Conservation (phyloP, 2,797 vertebrate species). For the Sitta carolinensis region DNA sequence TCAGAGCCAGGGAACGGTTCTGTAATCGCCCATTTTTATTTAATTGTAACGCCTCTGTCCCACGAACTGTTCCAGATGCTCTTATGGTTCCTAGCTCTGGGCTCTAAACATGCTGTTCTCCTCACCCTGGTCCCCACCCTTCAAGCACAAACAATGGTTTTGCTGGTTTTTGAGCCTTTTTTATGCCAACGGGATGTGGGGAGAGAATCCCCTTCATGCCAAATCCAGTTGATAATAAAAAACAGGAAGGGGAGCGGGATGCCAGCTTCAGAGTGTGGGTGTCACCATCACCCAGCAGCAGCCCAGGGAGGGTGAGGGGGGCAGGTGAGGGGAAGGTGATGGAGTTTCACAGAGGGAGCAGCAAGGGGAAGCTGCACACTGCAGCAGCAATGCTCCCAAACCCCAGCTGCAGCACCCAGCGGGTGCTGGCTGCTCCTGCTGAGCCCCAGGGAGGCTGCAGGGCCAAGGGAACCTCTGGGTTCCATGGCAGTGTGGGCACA, state of each 20-base stretch:
- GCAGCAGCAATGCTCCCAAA: neutral
- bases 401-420: rapidly evolving
- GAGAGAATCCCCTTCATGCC: conserved; percentile 67
- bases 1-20: conserved; percentile 12
- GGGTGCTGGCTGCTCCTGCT: neutral
- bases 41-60: conserved; percentile 39
- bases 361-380: rapidly evolving
- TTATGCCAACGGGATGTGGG: conserved; percentile 67
- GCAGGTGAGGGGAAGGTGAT: neutral
- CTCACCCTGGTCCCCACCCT: conserved; percentile 55
- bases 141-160: conserved; percentile 62
- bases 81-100: conserved; percentile 56
- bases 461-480: rapidly evolving
- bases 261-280: neutral
- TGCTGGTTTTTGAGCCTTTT: conserved; percentile 45
- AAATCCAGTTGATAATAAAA: conserved; percentile 55
- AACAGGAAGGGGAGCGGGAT: conserved; percentile 34
- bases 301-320: rapidly evolving
- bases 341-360: rapidly evolving
- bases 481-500: rapidly evolving
- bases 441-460: rapidly evolving
- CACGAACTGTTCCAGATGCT: conserved; percentile 60
- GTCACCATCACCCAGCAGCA: neutral
- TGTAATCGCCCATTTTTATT: conserved; percentile 47
- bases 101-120: conserved; percentile 62